Percentiles rank a stretch among this genome's conserved stretches.
Evolutionary conservation across 2,797 vertebrate species (phyloP).

Genomic region (Tauraco hartlaubi): DNA sequence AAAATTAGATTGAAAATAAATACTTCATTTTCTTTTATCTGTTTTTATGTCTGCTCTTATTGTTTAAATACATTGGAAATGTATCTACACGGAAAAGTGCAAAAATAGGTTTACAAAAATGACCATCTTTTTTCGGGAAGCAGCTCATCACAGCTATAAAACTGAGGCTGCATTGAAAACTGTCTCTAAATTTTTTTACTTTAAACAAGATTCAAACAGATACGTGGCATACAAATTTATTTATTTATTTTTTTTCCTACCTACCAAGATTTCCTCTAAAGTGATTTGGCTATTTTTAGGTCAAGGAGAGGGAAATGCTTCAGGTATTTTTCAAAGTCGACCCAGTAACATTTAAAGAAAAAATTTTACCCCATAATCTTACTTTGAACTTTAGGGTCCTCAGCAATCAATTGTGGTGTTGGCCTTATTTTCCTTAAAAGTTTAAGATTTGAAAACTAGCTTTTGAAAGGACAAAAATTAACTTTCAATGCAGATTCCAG

Average conservation of each 20-base stretch:
- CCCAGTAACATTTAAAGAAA: background rate
- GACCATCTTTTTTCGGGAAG: background rate
- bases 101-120: background rate
- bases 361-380: background rate
- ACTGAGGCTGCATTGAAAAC: background rate
- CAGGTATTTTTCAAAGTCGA: background rate
- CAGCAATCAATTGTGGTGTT: background rate
- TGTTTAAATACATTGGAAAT: background rate
- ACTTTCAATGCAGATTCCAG: background rate
- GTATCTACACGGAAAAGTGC: background rate
- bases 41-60: background rate
- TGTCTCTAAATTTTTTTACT: background rate
- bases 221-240: background rate
- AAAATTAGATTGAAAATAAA: background rate
- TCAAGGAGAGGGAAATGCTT: background rate
- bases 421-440: background rate
- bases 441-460: slow-evolving; percentile 6
- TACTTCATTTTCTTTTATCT: background rate
- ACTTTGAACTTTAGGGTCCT: background rate
- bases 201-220: background rate
- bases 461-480: background rate
- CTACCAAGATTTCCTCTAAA: background rate
- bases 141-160: background rate
- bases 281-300: background rate
- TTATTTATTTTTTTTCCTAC: background rate